Evolutionary conservation across 2,888 invertebrate genomes (phyloP), one percentile per base, ranked within the genome.

Genomic region (Drosophila antonietae): DNA sequence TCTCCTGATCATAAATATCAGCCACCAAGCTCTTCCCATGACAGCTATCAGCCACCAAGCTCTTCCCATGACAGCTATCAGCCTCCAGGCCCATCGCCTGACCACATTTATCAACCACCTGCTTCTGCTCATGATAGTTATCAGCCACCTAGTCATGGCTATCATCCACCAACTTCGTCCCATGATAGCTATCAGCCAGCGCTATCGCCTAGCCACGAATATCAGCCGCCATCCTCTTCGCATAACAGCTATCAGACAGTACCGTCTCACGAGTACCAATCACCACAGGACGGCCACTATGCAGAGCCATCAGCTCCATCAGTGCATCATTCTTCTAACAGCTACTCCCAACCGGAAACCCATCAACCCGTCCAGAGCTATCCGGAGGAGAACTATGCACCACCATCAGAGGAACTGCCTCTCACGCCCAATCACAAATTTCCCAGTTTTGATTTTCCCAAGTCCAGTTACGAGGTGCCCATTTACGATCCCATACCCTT

Each of bases 401-500:
- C 89, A 9, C 78, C 90, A 1, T 76, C 89, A 3, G 84, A 91
- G 43, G 90, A 92, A 10, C 74, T 93, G 15, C 93, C 93, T 0
- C 74, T 93, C 0, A 91, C 89, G 62, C 81, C 83, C 0, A 85
- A 91, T 67, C 90, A 90, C 53, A 91, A 90, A 64, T 88, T 90
- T 35, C 91, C 92, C 1, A 81, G 91, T 4, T 92, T 91, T 39
- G 90, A 92, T 41, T 92, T 89, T 31, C 91, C 92, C 14, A 92
- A 92, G 66, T 91, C 91, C 9, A 92, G 93, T 52, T 93, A 93
- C 66, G 92, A 92, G 70, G 92, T 93, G n/a, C 93, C 93, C 35
- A 83, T 92, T 20, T 92, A 92, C 35, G 92, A 93, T 73, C 89
- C 91, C 2, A 86, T 91, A 71, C 91, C 92, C 6, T 92, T 92